Evolutionary conservation across 2,888 invertebrate species (phyloP), one percentile per base, ranked within the genome.

Genomic region (Eustalomyia histrio): DNA sequence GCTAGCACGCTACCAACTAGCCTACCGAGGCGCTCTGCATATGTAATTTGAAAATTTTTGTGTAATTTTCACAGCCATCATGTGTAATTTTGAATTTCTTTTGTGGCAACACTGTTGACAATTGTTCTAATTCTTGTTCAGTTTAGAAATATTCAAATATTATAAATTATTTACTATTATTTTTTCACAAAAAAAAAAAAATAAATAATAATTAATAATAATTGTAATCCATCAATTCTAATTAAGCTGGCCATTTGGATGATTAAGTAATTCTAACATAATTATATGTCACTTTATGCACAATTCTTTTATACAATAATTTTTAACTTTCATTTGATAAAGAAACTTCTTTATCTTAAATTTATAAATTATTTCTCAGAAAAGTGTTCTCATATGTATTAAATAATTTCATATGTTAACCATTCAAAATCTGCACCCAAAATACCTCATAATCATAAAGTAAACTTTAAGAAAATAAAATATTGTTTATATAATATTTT

Each of bases 401-500:
- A 39, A 47, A n/a, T n/a, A n/a, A n/a, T 58, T 16, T 17, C 17
- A 29, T 35, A 35, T 58, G 17, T 47, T 39, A 35, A 39, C 9
- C 17, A 47, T 47, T 47, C 12, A 3, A 12, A 39, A 67, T 3
- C 16, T 57, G 0, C 24, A 47, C 14, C 35, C 14, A 29, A 47
- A 29, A 12, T 4, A 12, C 7, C 39, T 71, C 39, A 53, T 71
- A 39, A 61, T 43, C 61, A 53, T 52, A 16, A 9, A 16, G 24
- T 39, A 24, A 61, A 24, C 33, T 69, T 21, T 8, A 2, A 47
- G 6, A 47, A n/a, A 47, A 29, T 29, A 29, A 29, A 47, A 17
- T 8, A 43, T 39, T 17, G 10, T 24, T 17, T 58, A 58, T 33
- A 29, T 33, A 50, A 61, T 39, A 55, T 57, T 47, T 43, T 68